Base-by-base conservation (phyloP, 2,797 vertebrate genomes). In the Intellagama lesueurii region DNA sequence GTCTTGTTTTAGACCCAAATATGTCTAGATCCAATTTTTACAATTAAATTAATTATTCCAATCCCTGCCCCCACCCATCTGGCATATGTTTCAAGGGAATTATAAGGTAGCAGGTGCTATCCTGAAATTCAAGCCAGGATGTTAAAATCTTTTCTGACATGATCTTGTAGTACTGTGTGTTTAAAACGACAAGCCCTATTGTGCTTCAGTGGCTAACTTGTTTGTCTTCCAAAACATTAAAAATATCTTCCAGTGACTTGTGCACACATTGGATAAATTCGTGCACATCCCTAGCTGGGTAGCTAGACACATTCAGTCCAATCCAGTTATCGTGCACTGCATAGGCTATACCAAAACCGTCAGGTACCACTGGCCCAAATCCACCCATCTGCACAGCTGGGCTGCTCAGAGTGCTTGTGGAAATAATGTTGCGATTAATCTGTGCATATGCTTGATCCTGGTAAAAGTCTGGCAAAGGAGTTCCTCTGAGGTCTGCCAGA, bases 401-500 rank as follows among this genome's bases (percentile, higher is more conserved):
- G 90, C 99, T 99, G 92, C 89, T 95, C 92, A 99, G 96, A 0
- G 99, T 99, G 96, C 99, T 99, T 49, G 99, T 99, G 44, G 99
- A 99, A n/a, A 99, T 96, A 96, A 99, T 96, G 96, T 99, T 99
- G 96, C 99, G 98, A 91, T 99, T 99, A 84, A 99, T 97, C 83
- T 93, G 96, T 0, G 95, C 66, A 0, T 99, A 99, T 0, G 98
- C 98, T 2, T 97, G 97, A 94, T 99, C 99, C 32, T 97, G 94
- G 90, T 98, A 99, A 35, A 99, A 93, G 69, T 95, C 95, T 0
- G 98, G 98, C 87, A 98, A 93, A 4, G 95, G 5, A 35, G 91
- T 91, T 49, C 97, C 98, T 93, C 93, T 97, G 30, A 97, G 96
- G 30, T 91, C 93, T 70, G 98, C 97, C 92, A 99, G 91, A 90